Percentiles rank a stretch among this genome's conserved stretches.
These are phyloP conservation scores for Mellivora capensis DNA, from an alignment of 2,113 vertebrate species.

Conservation along the genomic window DNA sequence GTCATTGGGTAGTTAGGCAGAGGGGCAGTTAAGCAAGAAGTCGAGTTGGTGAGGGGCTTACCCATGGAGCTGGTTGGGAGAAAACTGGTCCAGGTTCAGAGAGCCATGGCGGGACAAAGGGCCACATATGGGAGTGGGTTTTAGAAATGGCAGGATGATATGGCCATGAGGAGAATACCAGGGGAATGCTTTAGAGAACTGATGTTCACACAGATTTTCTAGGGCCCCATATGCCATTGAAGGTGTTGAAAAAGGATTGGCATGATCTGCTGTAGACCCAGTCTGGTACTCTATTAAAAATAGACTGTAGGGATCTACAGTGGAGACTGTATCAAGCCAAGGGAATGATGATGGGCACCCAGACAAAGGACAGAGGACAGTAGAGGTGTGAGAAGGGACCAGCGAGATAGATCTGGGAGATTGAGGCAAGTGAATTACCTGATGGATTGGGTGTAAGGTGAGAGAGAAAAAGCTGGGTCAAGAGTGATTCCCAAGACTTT, in stretches of 20 bases:
- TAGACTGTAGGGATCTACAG: not conserved
- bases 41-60: not conserved
- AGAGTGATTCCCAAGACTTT: not conserved
- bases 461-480: not conserved
- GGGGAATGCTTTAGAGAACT: too few species aligned
- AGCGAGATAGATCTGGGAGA: not conserved
- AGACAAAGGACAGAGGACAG: not conserved
- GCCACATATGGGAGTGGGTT: rapidly evolving
- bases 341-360: rapidly evolving
- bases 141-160: not conserved
- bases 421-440: too few species aligned
- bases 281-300: not conserved
- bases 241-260: not conserved
- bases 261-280: rapidly evolving
- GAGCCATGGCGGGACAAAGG: too few species aligned
- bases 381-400: not conserved
- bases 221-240: not conserved
- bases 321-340: not conserved
- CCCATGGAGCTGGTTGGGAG: rapidly evolving
- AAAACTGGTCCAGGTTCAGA: not conserved
- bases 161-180: not conserved
- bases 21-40: too few species aligned
- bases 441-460: not conserved
- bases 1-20: rapidly evolving
- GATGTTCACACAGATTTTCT: not conserved